phyloP scores from a whole-genome alignment of 2,888 invertebrate species.

The Drosophila mimetica region DNA sequence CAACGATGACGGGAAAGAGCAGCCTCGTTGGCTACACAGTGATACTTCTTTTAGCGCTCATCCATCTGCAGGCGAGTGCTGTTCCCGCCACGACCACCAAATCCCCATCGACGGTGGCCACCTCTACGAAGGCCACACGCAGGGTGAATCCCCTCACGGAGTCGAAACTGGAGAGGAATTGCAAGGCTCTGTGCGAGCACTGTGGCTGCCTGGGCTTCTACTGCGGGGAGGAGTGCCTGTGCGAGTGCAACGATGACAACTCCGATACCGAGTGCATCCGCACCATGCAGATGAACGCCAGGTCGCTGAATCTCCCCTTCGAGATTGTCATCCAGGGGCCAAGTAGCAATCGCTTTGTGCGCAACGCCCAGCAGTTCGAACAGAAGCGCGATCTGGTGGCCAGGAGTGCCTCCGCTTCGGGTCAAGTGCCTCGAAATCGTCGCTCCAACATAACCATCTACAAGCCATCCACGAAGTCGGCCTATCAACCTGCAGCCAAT shows the following conservation, averaged over 20 bases:
- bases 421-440: constrained; percentile 60
- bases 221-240: constrained; percentile 84
- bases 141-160: constrained; percentile 69
- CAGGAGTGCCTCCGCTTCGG: constrained; percentile 15
- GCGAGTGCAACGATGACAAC: constrained; percentile 83
- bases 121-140: constrained; percentile 7
- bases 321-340: constrained; percentile 84
- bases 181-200: constrained; percentile 82
- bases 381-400: constrained; percentile 58
- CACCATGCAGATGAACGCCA: constrained; percentile 80
- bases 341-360: constrained; percentile 79
- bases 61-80: constrained; percentile 29
- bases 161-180: constrained; percentile 74
- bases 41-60: constrained; percentile 24
- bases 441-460: constrained; percentile 82
- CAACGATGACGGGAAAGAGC: constrained; percentile 43
- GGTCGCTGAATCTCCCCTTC: constrained; percentile 76
- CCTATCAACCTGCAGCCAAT: constrained; percentile 37
- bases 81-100: constrained; percentile 8
- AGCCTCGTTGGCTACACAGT: constrained; percentile 14
- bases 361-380: constrained; percentile 82
- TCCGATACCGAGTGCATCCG: constrained; percentile 81
- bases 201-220: constrained; percentile 84
- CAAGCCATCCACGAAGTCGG: constrained; percentile 61
- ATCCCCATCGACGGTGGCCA: constrained; percentile 1